phyloP scores from a whole-genome alignment of 2,113 vertebrate genomes.

The Ploceus nigricollis region DNA sequence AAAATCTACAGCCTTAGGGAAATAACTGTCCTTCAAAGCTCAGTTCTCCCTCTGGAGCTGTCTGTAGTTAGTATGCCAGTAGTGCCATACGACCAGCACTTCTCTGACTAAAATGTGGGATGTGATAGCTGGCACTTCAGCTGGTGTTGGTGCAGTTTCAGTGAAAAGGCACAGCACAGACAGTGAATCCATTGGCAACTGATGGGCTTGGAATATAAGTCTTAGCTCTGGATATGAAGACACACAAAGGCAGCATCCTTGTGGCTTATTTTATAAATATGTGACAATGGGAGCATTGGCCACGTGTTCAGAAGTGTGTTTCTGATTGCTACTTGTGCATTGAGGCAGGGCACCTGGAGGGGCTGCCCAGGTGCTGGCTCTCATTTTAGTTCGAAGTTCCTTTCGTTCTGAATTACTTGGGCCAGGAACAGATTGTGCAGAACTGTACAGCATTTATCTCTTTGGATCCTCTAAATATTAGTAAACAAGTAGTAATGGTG shows the following conservation, averaged over 20 bases:
- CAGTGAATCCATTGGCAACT: neutral
- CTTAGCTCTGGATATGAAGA: neutral
- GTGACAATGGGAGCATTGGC: neutral
- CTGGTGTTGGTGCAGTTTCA: neutral
- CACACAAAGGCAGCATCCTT: neutral
- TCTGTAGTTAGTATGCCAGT: accelerated
- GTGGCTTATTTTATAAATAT: neutral
- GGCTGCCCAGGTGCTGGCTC: neutral
- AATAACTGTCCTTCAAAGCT: neutral
- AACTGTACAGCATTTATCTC: neutral
- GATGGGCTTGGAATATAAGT: neutral
- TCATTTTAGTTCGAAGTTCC: neutral
- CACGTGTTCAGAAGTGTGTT: neutral
- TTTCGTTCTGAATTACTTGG: neutral
- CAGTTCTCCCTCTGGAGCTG: neutral
- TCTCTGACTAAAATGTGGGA: accelerated
- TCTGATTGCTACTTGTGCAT: neutral
- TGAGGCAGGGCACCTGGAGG: neutral
- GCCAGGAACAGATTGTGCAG: neutral
- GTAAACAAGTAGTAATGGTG: neutral
- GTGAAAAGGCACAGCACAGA: neutral
- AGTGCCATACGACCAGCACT: neutral
- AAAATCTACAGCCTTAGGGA: neutral
- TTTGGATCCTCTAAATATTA: neutral
- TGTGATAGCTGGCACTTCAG: neutral